A percentile compares a stretch with the other conserved stretches of the same genome.
These are phyloP conservation scores for Apostichopus leukothele DNA, from an alignment of 53 echinoderm and acorn worm genomes.

Conservation along the genomic window DNA sequence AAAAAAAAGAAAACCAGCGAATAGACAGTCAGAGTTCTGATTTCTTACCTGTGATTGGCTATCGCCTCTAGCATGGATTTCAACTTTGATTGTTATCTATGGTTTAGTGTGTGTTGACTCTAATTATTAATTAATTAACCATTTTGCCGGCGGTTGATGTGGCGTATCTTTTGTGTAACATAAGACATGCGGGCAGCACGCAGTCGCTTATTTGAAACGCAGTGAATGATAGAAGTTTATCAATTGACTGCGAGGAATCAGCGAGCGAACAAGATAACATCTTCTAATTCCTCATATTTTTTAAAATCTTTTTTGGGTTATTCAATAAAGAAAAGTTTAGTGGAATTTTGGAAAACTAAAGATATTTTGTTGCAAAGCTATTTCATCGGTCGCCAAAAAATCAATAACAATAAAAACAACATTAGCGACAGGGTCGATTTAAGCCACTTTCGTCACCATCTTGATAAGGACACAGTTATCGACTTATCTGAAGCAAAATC, in stretches of 20 bases:
- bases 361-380: not conserved
- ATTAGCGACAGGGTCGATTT: not conserved
- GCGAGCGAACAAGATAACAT: not conserved
- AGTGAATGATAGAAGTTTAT: constrained; percentile 32
- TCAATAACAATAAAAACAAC: not conserved
- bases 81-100: constrained; percentile 49
- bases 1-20: not conserved
- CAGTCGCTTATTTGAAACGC: constrained; percentile 32
- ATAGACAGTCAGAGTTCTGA: constrained; percentile 29
- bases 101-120: constrained; percentile 33
- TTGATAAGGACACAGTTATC: not conserved
- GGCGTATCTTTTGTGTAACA: constrained; percentile 40
- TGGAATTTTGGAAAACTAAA: constrained; percentile 7
- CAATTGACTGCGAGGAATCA: constrained; percentile 10
- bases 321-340: constrained; percentile 13
- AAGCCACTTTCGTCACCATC: not conserved
- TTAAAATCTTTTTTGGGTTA: too few species aligned
- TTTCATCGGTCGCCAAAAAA: not conserved
- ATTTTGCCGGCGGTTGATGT: constrained; percentile 40
- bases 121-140: constrained; percentile 51
- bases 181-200: constrained; percentile 5
- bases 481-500: not conserved
- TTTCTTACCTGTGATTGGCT: constrained; percentile 31
- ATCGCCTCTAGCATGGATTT: constrained; percentile 32
- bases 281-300: not conserved